phyloP scores from a whole-genome alignment of 92 coral and sea anemone species.

The Micromussa lordhowensis region DNA sequence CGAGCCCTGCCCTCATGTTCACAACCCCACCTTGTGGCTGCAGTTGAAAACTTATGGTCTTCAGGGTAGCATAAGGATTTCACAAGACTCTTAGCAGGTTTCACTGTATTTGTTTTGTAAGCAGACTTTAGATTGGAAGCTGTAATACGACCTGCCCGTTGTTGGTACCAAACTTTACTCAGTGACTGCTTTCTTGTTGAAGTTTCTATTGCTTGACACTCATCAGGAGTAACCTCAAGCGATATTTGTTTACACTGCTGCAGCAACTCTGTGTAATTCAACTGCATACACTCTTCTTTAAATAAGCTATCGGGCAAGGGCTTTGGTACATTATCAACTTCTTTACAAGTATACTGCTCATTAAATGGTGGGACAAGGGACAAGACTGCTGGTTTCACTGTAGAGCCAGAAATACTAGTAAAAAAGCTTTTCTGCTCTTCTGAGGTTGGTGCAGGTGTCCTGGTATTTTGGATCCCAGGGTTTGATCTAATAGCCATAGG shows the following conservation, averaged over 20 bases:
- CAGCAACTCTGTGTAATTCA: conserved; percentile 3
- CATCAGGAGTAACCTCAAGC: conserved; percentile 35
- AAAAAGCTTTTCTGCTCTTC: conserved; percentile 22
- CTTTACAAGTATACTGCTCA: conserved; percentile 21
- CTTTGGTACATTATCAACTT: conserved; percentile 15
- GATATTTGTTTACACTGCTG: conserved; percentile 15
- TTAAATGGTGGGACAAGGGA: conserved; percentile 6
- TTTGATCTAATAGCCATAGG: conserved; percentile 15
- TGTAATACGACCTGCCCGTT: conserved; percentile 59
- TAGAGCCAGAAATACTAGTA: conserved; percentile 6
- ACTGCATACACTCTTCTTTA: conserved; percentile 4
- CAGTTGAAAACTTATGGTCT: conserved; percentile 51
- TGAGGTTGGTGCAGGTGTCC: conserved; percentile 15
- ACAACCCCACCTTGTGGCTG: conserved; percentile 55
- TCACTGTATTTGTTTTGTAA: conserved; percentile 49
- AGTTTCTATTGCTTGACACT: conserved; percentile 48
- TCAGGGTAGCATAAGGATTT: too few relatives aligned
- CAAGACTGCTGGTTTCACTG: conserved; percentile 38
- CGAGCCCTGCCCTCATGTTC: conserved; percentile 45
- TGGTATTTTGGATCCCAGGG: conserved; percentile 20
- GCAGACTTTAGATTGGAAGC: conserved; percentile 58
- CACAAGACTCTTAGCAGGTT: conserved; percentile 49
- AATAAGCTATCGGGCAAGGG: background rate
- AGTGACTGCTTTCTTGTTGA: conserved; percentile 43
- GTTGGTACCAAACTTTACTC: conserved; percentile 52